Base-by-base conservation (phyloP, 2,888 invertebrate species). In the Fragum fragum region DNA sequence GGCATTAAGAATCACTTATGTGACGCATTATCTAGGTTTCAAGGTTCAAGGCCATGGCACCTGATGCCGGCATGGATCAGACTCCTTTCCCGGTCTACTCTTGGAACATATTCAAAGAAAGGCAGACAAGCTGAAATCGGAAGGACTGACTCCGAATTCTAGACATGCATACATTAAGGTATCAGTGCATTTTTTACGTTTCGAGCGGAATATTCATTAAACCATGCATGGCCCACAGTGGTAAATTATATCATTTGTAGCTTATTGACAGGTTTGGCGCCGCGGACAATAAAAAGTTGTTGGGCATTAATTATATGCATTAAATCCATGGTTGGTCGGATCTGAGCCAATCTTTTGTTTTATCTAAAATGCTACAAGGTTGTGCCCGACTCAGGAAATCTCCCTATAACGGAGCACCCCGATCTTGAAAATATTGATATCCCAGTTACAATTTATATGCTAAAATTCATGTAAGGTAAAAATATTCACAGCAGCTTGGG, bases 11-110 rank as follows among this genome's bases (percentile, higher is more conserved):
- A 78, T 55, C 18, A 26, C 9, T 42, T 73, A 21, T 53, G 55
- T 66, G 78, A 76, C 61, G 53, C 72, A 1, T 32, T 76, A 2
- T 61, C 71, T 32, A 42, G 77, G n/a, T 77, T 55, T 32, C 68
- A 18, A 32, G 32, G 32, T 73, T 77, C 73, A 55, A 69, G 18
- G 16, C 39, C n/a, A 32, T 69, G n/a, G 79, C 73, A 1, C 79
- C 73, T 23, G 73, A 61, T 3, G 79, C 73, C 29, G 52, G 55
- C 18, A 29, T 18, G 18, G 18, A 26, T 5, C 68, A 52, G 18
- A 47, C 29, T n/a, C 63, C 28, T 26, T 29, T 76, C 29, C 76
- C 61, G 23, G 16, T 0, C 5, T 32, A 39, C 52, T 14, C 14
- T 9, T 61, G 53, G 53, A 53, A 18, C 5, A 53, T 53, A 7